Percentiles rank a stretch among this genome's conserved stretches.
phyloP scores from a whole-genome alignment of 2,113 vertebrate species.

The Oplegnathus fasciatus region DNA sequence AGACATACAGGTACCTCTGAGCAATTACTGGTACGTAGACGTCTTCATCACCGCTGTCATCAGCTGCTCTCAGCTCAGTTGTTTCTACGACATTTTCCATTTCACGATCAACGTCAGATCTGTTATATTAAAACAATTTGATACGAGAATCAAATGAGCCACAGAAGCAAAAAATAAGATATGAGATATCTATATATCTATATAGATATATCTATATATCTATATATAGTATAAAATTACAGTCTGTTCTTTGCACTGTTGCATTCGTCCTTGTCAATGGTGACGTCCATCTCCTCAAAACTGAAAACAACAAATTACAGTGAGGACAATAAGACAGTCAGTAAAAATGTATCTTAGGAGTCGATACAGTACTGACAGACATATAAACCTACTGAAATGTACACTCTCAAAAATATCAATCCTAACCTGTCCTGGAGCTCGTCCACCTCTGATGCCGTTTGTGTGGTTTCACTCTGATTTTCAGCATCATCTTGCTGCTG shows the following conservation, averaged over 20 bases:
- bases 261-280: conserved; percentile 1
- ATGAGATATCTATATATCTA: neutral
- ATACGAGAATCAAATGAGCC: neutral
- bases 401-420: neutral
- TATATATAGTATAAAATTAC: conserved; percentile 3
- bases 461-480: neutral
- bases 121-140: neutral
- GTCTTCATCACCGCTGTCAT: conserved; percentile 11
- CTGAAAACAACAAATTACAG: conserved; percentile 9
- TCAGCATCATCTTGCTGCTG: neutral
- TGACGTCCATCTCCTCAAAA: conserved; percentile 40
- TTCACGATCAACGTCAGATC: conserved; percentile 20
- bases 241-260: neutral
- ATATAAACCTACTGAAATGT: neutral
- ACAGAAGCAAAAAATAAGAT: neutral
- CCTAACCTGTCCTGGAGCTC: conserved; percentile 2
- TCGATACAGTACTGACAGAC: neutral
- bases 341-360: neutral
- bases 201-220: too few relatives aligned
- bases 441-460: neutral
- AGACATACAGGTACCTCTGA: neutral
- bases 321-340: neutral
- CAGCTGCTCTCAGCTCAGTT: neutral
- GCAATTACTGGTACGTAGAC: conserved; percentile 18
- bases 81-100: neutral